These are phyloP conservation scores for Gavialis gangeticus DNA, from an alignment of 2,113 vertebrate species.

Conservation along the genomic window DNA sequence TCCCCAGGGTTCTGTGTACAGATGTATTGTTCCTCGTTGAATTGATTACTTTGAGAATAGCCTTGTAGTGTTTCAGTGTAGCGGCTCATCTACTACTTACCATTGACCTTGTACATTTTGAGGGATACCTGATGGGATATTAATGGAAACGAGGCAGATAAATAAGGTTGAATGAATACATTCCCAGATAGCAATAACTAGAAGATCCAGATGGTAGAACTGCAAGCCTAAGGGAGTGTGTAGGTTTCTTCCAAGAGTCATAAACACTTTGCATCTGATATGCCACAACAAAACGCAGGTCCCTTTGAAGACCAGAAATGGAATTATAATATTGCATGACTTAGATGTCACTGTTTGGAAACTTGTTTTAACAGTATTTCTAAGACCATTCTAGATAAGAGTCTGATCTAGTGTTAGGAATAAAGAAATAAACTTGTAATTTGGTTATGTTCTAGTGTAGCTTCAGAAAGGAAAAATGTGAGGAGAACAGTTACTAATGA, in stretches of 20 bases:
- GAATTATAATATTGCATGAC: neutral
- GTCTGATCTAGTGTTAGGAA: neutral
- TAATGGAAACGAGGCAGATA: fast-evolving
- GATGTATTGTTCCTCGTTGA: neutral
- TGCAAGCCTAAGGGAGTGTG: neutral
- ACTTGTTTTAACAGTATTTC: neutral
- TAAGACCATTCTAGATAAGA: neutral
- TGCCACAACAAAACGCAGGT: neutral
- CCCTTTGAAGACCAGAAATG: neutral
- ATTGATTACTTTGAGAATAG: neutral
- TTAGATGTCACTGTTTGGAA: neutral
- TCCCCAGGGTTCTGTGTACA: neutral
- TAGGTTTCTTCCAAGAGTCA: neutral
- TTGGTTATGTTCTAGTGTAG: neutral
- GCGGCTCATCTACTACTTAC: neutral
- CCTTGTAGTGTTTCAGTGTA: neutral
- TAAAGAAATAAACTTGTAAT: neutral
- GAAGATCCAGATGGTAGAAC: neutral
- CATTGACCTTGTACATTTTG: neutral
- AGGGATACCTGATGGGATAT: too few species aligned
- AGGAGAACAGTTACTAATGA: too few species aligned
- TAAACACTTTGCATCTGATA: neutral
- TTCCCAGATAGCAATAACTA: neutral
- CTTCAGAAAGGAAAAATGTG: too few species aligned
- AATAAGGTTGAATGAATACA: neutral